phyloP scores from a whole-genome alignment of 2,888 invertebrate species.

The Xylota sylvarum region DNA sequence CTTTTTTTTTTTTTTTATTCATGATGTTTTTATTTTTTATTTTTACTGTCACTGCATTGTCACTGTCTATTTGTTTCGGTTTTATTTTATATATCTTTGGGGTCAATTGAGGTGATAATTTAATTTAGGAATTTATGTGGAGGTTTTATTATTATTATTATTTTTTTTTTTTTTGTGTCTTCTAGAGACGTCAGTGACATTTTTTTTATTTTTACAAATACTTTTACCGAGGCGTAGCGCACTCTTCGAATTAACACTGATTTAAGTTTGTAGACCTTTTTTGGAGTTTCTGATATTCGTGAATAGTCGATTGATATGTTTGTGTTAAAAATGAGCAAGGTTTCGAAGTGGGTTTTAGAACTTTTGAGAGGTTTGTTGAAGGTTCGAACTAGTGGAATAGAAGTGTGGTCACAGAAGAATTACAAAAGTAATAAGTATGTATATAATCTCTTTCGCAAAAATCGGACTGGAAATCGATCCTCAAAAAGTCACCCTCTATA shows the following conservation, averaged over 20 bases:
- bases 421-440: no score
- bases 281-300: neutral
- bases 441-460: no score
- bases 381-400: no score
- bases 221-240: constrained; percentile 29
- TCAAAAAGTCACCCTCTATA: no score
- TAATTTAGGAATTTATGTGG: constrained; percentile 57
- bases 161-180: neutral
- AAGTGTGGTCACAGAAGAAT: no score
- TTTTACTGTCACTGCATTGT: neutral
- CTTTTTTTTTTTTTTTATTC: constrained; percentile 14
- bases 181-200: constrained; percentile 34
- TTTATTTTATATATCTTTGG: constrained; percentile 46
- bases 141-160: neutral
- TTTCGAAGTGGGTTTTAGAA: neutral
- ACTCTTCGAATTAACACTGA: constrained; percentile 38
- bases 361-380: no score
- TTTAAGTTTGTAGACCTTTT: constrained; percentile 12
- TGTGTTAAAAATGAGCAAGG: neutral
- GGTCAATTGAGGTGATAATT: constrained; percentile 58
- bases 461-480: no score
- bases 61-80: constrained; percentile 27
- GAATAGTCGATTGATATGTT: constrained; percentile 1
- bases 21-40: neutral
- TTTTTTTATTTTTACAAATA: constrained; percentile 23